Evolutionary conservation across 2,888 invertebrate species (phyloP).

Genomic region (Omphaloscelis lunosa): DNA sequence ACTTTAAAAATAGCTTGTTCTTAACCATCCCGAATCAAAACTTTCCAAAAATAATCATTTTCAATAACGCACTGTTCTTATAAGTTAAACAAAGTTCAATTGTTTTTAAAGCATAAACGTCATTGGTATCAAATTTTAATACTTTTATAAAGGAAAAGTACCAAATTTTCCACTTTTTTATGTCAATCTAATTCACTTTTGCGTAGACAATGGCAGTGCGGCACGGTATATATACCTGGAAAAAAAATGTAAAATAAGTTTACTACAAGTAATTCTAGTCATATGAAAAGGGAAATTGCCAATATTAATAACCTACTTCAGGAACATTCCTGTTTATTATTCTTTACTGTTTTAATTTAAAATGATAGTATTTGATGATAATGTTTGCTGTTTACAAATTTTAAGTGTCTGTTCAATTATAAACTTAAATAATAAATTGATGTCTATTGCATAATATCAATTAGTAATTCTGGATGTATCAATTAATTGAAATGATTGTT

Average conservation of each 20-base stretch:
- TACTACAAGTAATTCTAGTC: slow-evolving; percentile 31
- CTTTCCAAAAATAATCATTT: slow-evolving; percentile 39
- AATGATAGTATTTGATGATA: background rate
- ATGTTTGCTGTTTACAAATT: slow-evolving; percentile 4
- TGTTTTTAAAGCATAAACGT: slow-evolving; percentile 38
- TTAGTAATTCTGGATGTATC: background rate
- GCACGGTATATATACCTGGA: slow-evolving; percentile 94
- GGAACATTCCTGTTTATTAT: background rate
- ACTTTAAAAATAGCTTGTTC: slow-evolving; percentile 52
- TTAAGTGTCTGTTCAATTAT: slow-evolving; percentile 1
- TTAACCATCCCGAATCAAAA: slow-evolving; percentile 31
- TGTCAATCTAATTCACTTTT: slow-evolving; percentile 61
- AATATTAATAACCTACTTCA: too few relatives aligned
- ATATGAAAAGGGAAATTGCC: background rate
- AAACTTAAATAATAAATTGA: background rate
- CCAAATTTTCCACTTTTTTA: slow-evolving; percentile 34
- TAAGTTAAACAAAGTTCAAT: slow-evolving; percentile 38
- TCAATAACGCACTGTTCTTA: slow-evolving; percentile 20
- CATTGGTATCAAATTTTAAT: slow-evolving; percentile 42
- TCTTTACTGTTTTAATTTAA: background rate
- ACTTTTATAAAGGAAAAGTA: slow-evolving; percentile 55
- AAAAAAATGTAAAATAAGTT: slow-evolving; percentile 58
- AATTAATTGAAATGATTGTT: background rate
- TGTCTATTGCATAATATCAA: background rate
- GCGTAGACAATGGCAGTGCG: slow-evolving; percentile 93